Conservation (phyloP, 30 jellyfish, hydroid and myxozoan genomes). For the Hydractinia symbiolongicarpus region DNA sequence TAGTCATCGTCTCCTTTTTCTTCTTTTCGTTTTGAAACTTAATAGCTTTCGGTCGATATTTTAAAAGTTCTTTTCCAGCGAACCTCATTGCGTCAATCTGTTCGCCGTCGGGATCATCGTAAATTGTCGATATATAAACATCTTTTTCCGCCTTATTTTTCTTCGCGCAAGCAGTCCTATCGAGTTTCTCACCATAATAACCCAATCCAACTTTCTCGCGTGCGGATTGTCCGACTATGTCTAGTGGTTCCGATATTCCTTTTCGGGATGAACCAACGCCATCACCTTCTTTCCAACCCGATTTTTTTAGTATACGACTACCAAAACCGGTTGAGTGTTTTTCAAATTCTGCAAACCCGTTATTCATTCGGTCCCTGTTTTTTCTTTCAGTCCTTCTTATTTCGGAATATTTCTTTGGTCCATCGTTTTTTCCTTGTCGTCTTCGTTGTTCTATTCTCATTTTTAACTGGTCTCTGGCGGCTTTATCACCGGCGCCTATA, state of each 20-base stretch:
- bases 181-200: slow-evolving; percentile 49
- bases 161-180: slow-evolving; percentile 24
- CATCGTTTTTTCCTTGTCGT: slow-evolving; percentile 33
- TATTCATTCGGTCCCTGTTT: slow-evolving; percentile 18
- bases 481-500: slow-evolving; percentile 64
- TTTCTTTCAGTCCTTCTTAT: slow-evolving; percentile 22
- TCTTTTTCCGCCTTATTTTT: slow-evolving; percentile 41
- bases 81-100: slow-evolving; percentile 31
- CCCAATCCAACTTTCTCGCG: slow-evolving; percentile 59
- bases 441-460: slow-evolving; percentile 45
- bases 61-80: slow-evolving; percentile 30
- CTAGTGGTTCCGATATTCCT: slow-evolving; percentile 68
- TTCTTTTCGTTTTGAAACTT: slow-evolving; percentile 14
- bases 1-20: too few relatives aligned
- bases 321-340: slow-evolving; percentile 59
- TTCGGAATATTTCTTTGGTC: slow-evolving; percentile 35
- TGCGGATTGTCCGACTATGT: slow-evolving; percentile 43
- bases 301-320: slow-evolving; percentile 31
- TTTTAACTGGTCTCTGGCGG: slow-evolving; percentile 41
- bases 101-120: slow-evolving; percentile 54
- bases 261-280: slow-evolving; percentile 52
- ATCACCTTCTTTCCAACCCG: slow-evolving; percentile 59
- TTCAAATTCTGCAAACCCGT: slow-evolving; percentile 37
- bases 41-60: slow-evolving; percentile 27
- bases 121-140: slow-evolving; percentile 48